Base-by-base conservation (phyloP, 2,113 vertebrate species). In the Engraulis encrasicolus region DNA sequence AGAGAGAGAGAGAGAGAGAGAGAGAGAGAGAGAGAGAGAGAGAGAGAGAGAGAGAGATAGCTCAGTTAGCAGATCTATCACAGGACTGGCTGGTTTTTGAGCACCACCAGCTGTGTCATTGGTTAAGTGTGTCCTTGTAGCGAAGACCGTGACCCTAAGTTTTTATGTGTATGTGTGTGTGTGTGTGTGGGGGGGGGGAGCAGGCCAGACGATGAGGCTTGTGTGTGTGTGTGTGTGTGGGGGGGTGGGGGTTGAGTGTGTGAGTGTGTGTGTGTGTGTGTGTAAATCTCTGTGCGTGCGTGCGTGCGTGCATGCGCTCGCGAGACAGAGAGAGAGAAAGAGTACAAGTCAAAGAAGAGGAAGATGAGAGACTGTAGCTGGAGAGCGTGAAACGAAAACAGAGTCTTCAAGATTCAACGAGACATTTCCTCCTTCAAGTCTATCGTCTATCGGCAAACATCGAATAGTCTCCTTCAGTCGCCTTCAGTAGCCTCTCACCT, bases 341-440 rank as follows among this genome's bases (percentile, higher is more conserved):
- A 45, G 40, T 3, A 45, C 3, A 45, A 45, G 40, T 45, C 40
- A 9, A 45, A 3, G 9, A 5, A 45, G 40, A 5, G 40, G 3
- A 9, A 5, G 40, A 9, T 45, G 40, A 5, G 40, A 5, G 40
- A 5, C 4, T 45, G 40, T 45, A n/a, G n/a, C n/a, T n/a, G n/a
- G n/a, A n/a, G 40, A 45, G 40, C 9, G 3, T 74, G 31, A 74
- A 15, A 34, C 9, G 34, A 11, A 74, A 12, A 74, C 27, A 74
- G 27, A 12, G 58, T 66, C 58, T 31, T 90, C 90, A n/a, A n/a
- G n/a, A n/a, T n/a, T n/a, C n/a, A 89, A 84, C 83, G 82, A 90
- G 86, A 91, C 86, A 85, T 38, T 66, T 80, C 58, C 81, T 77
- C 45, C 80, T 27, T 17, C 58, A 31, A 31, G 61, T 34, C 0